Evolutionary conservation across 2,888 invertebrate genomes (phyloP).

Genomic region (Oconnorella tubifera): DNA sequence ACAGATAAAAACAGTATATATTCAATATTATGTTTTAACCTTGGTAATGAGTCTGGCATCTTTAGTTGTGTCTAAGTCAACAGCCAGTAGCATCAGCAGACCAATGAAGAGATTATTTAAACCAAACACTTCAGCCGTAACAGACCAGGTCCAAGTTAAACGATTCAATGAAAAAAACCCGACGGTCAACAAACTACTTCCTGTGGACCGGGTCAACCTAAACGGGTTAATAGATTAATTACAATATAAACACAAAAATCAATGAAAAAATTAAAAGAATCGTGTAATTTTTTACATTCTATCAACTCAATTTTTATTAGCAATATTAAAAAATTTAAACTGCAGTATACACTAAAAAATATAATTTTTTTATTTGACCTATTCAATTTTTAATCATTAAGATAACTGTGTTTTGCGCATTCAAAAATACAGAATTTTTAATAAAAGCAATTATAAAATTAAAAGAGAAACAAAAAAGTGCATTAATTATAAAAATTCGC

Average conservation of each 20-base stretch:
- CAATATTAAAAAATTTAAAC: too few relatives aligned
- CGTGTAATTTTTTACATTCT: too few relatives aligned
- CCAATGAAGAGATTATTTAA: slow-evolving; percentile 50
- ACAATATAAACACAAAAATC: slow-evolving; percentile 4
- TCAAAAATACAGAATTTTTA: not conserved
- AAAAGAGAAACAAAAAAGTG: too few relatives aligned
- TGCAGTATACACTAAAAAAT: too few relatives aligned
- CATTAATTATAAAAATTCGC: too few relatives aligned
- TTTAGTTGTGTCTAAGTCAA: slow-evolving; percentile 36
- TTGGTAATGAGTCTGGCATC: slow-evolving; percentile 10
- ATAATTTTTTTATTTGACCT: too few relatives aligned
- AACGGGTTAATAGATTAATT: too few relatives aligned
- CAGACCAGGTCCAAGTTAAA: slow-evolving; percentile 51
- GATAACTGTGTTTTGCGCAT: not conserved
- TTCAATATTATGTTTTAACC: too few relatives aligned
- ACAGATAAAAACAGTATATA: too few relatives aligned
- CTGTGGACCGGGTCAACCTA: slow-evolving; percentile 37
- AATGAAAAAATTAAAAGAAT: not conserved
- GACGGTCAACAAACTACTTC: slow-evolving; percentile 41
- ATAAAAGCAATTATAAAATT: too few relatives aligned
- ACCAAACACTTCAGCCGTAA: slow-evolving; percentile 49
- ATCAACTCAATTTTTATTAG: too few relatives aligned
- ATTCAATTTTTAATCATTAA: not conserved
- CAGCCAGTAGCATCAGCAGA: slow-evolving; percentile 39
- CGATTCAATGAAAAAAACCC: slow-evolving; percentile 43